A percentile compares a stretch with the other conserved stretches of the same genome.
phyloP scores from a whole-genome alignment of 2,797 vertebrate species.

The Streptopelia turtur region DNA sequence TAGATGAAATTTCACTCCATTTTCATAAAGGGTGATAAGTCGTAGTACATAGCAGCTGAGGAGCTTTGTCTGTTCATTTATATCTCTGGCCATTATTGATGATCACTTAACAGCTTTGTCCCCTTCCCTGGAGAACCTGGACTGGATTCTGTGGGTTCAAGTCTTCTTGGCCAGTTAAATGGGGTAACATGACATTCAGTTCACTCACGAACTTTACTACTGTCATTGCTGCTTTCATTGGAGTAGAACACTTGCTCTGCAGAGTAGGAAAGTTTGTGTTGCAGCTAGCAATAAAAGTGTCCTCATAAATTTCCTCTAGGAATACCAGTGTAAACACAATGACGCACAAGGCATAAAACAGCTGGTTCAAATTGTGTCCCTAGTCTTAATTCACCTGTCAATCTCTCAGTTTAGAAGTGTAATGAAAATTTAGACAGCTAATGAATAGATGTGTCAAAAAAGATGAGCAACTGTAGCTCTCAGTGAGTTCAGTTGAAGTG shows the following conservation, averaged over 20 bases:
- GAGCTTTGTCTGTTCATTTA: background rate
- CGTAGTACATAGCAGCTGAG: background rate
- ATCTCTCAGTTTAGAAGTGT: background rate
- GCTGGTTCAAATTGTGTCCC: background rate
- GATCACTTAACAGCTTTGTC: background rate
- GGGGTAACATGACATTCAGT: background rate
- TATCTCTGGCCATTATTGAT: background rate
- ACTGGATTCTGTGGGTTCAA: background rate
- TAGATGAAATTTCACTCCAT: background rate
- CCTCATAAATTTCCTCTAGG: background rate
- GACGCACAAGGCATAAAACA: background rate
- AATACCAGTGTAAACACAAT: background rate
- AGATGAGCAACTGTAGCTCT: background rate
- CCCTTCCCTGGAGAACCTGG: background rate
- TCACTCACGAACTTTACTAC: background rate
- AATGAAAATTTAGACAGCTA: background rate
- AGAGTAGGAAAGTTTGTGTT: background rate
- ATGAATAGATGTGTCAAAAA: background rate
- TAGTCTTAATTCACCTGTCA: background rate
- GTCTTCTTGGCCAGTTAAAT: background rate
- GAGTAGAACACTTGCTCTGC: background rate
- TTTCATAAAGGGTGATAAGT: background rate
- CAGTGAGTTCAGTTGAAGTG: background rate
- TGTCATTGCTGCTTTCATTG: background rate
- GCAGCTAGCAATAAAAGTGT: background rate